Conservation (phyloP, 2,797 vertebrate species). For the Pseudochirops corinnae region DNA sequence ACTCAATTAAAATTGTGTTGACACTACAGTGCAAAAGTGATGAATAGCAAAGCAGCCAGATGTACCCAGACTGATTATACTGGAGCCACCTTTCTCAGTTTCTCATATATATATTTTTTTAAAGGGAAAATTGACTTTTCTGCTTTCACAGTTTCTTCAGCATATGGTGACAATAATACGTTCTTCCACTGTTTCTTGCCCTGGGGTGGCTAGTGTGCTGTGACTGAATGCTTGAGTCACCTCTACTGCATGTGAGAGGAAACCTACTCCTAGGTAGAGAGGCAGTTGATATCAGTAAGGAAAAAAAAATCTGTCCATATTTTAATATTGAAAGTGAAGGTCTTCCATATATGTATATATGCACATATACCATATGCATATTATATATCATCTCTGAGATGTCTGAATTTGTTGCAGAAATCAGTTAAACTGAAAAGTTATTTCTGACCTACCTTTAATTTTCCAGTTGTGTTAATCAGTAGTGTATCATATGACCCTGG, state of each 20-base stretch:
- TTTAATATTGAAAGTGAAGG: background rate
- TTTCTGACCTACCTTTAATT: background rate
- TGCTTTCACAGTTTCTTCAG: constrained; percentile 72
- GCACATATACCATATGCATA: background rate
- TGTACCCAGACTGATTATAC: constrained; percentile 65
- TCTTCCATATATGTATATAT: background rate
- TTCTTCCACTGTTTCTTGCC: constrained; percentile 43
- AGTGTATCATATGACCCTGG: background rate
- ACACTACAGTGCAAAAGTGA: constrained; percentile 52
- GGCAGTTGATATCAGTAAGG: background rate
- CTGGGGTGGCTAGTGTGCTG: constrained; percentile 21
- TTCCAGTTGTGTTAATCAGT: background rate
- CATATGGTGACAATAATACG: constrained; percentile 31
- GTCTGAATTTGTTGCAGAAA: background rate
- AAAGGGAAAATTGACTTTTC: constrained; percentile 75
- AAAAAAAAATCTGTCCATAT: background rate
- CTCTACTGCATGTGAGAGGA: background rate
- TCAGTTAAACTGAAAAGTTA: background rate
- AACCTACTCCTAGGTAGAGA: background rate
- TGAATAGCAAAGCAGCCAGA: constrained; percentile 64
- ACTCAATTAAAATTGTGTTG: constrained; percentile 61
- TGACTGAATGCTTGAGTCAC: constrained; percentile 20
- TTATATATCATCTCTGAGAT: background rate
- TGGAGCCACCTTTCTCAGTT: constrained; percentile 62
- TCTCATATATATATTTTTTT: constrained; percentile 71